Base-by-base conservation (phyloP, 2,113 vertebrate genomes). In the Alectura lathami region DNA sequence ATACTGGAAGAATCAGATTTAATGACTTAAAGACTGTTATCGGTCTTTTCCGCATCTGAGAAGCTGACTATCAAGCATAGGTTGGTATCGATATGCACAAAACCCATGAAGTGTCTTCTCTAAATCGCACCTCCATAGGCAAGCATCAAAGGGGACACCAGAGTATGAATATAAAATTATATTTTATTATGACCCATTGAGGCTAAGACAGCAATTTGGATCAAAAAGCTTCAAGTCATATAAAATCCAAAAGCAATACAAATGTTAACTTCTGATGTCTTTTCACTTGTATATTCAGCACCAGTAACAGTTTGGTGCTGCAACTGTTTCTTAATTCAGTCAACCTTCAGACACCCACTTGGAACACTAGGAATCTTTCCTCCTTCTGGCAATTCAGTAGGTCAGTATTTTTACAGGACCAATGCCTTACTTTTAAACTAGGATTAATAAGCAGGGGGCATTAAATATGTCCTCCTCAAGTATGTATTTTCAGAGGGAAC, bases 131-230 rank as follows among this genome's bases (percentile, higher is more conserved):
- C 24, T 84, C 29, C 34, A 13, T 0, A 74, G 45, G 29, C 34
- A 78, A 86, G 13, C 73, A 51, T 63, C 76, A 84, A 64, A 79
- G 40, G n/a, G 20, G 9, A 63, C 64, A 72, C n/a, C 47, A 43
- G 6, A 38, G 9, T 0, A 0, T 16, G 22, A 84, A 22, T 48
- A 70, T 2, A 2, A 3, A 27, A 68, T 62, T 13, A n/a, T 20
- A 53, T 82, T 86, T 74, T 86, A 17, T 42, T 26, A 63, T 50
- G 34, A 43, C 23, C 9, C 56, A 24, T 2, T 34, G 24, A 78
- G 34, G 20, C 38, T 26, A 77, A 86, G 30, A 32, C 34, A 86
- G 47, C 42, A 70, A 53, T 12, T 24, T 59, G 29, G 15, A 80
- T 63, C 10, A 86, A 88, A 17, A 32, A 69, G 42, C 15, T 40